Evolutionary conservation across 2,797 vertebrate genomes (phyloP), one percentile per base, ranked within the genome.

Genomic region (Poeciliopsis infans): DNA sequence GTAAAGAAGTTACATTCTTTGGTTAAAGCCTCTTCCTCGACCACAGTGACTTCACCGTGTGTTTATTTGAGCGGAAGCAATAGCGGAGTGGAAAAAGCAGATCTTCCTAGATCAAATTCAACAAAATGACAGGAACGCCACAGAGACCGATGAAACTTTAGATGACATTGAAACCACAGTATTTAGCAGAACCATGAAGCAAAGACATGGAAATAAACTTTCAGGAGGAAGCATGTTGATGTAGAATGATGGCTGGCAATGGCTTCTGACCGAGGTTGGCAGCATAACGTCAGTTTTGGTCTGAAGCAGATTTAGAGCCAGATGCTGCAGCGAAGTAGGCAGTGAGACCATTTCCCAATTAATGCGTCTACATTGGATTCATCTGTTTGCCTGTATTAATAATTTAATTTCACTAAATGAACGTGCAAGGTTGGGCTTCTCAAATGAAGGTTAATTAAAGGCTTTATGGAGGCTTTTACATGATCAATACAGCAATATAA

Each of bases 21-120:
- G 49, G 74, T 84, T 59, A 46, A 66, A 83, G 85, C 80, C 79
- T 85, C 81, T 87, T 85, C 75, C 53, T 28, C 57, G 74, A 76
- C 82, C 78, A 86, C 87, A 91, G 92, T 94, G 92, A 94, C 91
- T 93, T 94, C 91, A 93, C 92, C 86, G 88, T 91, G 92, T 93
- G 90, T 92, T 94, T 91, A 88, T 91, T 85, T 89, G 81, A 45
- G 64, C 6, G 15, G 75, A 84, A 86, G 89, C 85, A 70, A 89
- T 80, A 83, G 78, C 83, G 85, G 86, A 84, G 90, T 93, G 90
- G 90, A 93, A 94, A 93, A 93, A 86, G 47, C 82, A 85, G 86
- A 77, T 77, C 77, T 83, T 92, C 68, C 85, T 76, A 66, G n/a
- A 87, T 85, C 11, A 3, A 80, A 81, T 86, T 87, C 81, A 87